Base-by-base conservation (phyloP, 1,140 invertebrate genomes). In the Thalassaphorura encarpata region DNA sequence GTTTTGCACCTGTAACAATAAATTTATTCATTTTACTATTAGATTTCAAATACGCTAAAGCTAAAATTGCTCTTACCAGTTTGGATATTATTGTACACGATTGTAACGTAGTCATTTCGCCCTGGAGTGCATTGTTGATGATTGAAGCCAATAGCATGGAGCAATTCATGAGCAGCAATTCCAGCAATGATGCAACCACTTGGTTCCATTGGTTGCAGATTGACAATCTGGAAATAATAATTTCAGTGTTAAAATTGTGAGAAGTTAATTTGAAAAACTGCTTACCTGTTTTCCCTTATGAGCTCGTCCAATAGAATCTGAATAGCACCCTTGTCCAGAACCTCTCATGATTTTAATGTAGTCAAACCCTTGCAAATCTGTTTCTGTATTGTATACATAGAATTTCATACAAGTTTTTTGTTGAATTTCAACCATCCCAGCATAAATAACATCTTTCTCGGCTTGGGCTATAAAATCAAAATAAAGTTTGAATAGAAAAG, bases 51-150 rank as follows among this genome's bases (percentile, higher is more conserved):
- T 23, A 51, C 8, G 26, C 11, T 48, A 24, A 48, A 8, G 13
- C 24, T 26, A 23, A 24, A 5, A 36, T 28, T 50, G 8, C 18
- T 29, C 26, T 68, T 68, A 75, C 76, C 69, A 56, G 67, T 61
- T 21, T 76, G 69, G 21, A 88, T 85, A 63, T 84, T 84, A 3
- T 78, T 67, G 72, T 76, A 81, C 40, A 77, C 67, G 31, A 86
- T 78, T 2, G 64, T 69, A 11, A 86, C 74, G 65, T 75, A 84
- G 0, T 77, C 66, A 62, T 85, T 82, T 36, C 83, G 70, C 68
- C 85, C 78, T 5, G 73, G 69, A n/a, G 80, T 71, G 60, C 78
- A 80, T 64, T 85, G 83, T 61, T 83, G 80, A 63, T 86, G 78
- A 61, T 73, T 76, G 66, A 83, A 82, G n/a, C 82, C 82, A 1